Percentiles rank a stretch among this genome's conserved stretches.
phyloP scores from a whole-genome alignment of 1,140 invertebrate genomes.

The Magallana ariakensis region DNA sequence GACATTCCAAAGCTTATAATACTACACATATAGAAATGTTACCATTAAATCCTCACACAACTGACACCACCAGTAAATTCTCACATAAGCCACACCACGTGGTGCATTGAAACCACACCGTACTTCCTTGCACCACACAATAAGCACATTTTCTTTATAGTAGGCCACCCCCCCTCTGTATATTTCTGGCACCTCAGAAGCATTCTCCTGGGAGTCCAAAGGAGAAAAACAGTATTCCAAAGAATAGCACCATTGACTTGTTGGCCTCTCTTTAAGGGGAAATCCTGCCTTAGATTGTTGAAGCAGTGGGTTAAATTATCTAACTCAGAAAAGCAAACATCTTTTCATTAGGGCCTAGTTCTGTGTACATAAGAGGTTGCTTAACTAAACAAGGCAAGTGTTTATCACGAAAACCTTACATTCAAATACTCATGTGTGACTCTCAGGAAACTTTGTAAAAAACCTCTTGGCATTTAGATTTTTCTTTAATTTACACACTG shows the following conservation, averaged over 20 bases:
- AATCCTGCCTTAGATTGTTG: not conserved
- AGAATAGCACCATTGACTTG: not conserved
- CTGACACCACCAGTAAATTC: too few species aligned
- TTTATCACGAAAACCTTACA: conserved; percentile 29
- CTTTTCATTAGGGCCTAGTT: not conserved
- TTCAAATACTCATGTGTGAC: conserved; percentile 20
- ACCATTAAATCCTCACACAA: too few species aligned
- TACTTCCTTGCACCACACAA: too few species aligned
- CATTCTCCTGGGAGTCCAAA: too few species aligned
- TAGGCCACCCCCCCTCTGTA: too few species aligned
- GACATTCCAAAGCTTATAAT: too few species aligned
- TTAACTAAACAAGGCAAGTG: conserved; percentile 19
- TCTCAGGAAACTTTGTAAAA: not conserved
- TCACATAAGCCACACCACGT: too few species aligned
- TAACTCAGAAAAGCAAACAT: conserved; percentile 32
- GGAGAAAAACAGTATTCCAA: not conserved
- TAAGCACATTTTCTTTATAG: too few species aligned
- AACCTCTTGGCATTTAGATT: not conserved
- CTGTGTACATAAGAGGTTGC: conserved; percentile 27
- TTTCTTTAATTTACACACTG: not conserved
- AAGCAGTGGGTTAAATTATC: not conserved
- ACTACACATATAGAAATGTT: too few species aligned
- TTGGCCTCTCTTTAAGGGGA: not conserved
- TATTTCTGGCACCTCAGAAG: too few species aligned
- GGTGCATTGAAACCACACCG: too few species aligned